Conservation (phyloP, 1,140 invertebrate species). For the Whitmania pigra region DNA sequence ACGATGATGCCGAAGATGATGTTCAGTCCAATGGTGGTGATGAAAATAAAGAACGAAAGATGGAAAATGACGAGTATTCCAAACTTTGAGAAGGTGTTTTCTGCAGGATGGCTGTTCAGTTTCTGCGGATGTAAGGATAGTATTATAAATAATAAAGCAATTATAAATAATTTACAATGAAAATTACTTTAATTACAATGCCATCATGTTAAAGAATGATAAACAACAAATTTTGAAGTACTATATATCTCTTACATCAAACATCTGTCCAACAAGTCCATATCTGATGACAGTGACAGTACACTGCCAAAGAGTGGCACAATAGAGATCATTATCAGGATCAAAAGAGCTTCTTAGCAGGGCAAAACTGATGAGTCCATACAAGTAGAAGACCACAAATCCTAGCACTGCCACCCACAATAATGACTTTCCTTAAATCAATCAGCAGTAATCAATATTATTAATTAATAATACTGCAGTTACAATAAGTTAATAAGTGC, state of each 20-base stretch:
- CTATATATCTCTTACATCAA: constrained; percentile 32
- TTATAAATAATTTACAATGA: too few species aligned
- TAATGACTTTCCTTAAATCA: constrained; percentile 36
- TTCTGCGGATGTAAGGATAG: background rate
- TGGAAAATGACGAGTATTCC: constrained; percentile 28
- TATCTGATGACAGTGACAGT: constrained; percentile 39
- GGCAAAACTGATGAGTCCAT: constrained; percentile 39
- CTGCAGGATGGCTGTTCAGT: constrained; percentile 13
- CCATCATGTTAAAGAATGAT: too few species aligned
- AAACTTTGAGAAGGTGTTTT: constrained; percentile 19
- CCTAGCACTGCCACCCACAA: constrained; percentile 41
- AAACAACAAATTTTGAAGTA: too few species aligned
- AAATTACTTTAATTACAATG: too few species aligned
- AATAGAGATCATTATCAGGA: constrained; percentile 34
- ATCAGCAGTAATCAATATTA: background rate
- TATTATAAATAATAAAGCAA: too few species aligned
- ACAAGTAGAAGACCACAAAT: constrained; percentile 40
- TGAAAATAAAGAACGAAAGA: constrained; percentile 37
- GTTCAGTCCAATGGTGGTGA: constrained; percentile 39
- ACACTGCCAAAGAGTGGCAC: constrained; percentile 38
- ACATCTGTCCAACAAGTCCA: constrained; percentile 40
- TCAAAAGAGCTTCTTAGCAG: constrained; percentile 34
- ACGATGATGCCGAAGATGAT: constrained; percentile 42
- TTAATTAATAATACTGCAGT: too few species aligned
- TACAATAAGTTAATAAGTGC: too few species aligned